Evolutionary conservation across 1,140 invertebrate species (phyloP).

Genomic region (Oncopodura yosiiana): DNA sequence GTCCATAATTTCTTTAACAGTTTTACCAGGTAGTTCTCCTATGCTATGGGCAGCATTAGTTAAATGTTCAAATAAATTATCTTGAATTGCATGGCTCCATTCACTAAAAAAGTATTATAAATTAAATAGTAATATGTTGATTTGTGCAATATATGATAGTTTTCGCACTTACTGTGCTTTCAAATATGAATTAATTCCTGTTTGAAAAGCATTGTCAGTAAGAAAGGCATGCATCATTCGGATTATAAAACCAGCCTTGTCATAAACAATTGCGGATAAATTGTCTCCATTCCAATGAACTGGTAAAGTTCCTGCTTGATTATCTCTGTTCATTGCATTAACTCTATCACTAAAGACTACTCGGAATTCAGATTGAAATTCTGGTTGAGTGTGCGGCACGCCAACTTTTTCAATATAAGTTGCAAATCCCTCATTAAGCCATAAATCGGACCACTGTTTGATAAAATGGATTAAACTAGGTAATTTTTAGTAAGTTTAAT

Average conservation of each 20-base stretch:
- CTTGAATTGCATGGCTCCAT: conserved; percentile 55
- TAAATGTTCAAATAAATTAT: conserved; percentile 59
- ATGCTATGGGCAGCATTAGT: conserved; percentile 42
- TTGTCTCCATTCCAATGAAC: neutral
- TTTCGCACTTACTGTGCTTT: conserved; percentile 29
- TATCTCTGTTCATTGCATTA: neutral
- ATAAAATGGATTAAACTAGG: too few relatives aligned
- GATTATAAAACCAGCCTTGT: conserved; percentile 56
- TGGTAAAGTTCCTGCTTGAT: neutral
- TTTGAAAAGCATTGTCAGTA: conserved; percentile 55
- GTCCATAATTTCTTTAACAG: conserved; percentile 61
- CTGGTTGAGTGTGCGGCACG: neutral
- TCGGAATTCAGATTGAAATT: neutral
- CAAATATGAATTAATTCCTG: conserved; percentile 53
- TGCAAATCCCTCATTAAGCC: conserved; percentile 1
- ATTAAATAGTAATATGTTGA: too few relatives aligned
- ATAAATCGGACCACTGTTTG: neutral
- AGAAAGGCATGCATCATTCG: conserved; percentile 70
- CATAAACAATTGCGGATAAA: conserved; percentile 9
- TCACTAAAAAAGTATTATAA: conserved; percentile 41
- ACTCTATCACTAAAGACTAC: neutral
- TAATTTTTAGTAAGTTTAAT: too few relatives aligned
- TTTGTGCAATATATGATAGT: too few relatives aligned
- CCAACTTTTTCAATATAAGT: neutral
- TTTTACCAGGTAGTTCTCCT: neutral